These are phyloP conservation scores for Myiopsitta monachus DNA, from an alignment of 2,113 vertebrate genomes.

Conservation along the genomic window DNA sequence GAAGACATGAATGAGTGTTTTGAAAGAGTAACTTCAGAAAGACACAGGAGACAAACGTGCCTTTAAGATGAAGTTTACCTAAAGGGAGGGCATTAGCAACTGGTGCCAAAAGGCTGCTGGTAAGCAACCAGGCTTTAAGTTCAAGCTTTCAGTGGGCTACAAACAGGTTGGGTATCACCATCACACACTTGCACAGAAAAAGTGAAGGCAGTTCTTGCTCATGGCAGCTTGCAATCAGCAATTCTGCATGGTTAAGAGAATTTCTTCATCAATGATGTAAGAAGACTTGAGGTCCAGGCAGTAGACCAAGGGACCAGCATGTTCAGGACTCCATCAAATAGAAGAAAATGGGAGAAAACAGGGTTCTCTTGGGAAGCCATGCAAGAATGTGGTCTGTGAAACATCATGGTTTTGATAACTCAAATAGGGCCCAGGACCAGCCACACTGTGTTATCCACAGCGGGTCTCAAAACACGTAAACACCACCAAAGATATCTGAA, in stretches of 20 bases:
- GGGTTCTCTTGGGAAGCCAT: background rate
- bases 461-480: background rate
- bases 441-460: background rate
- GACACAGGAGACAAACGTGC: background rate
- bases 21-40: background rate
- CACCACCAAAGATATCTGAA: background rate
- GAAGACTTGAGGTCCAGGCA: rapidly evolving
- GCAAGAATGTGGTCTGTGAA: background rate
- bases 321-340: background rate
- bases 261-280: background rate
- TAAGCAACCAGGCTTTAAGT: background rate
- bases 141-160: background rate
- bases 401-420: background rate
- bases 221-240: background rate
- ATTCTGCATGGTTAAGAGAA: background rate
- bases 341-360: background rate
- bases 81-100: background rate
- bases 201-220: background rate
- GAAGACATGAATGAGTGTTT: background rate
- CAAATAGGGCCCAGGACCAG: background rate
- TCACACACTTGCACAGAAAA: background rate
- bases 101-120: background rate
- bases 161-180: background rate
- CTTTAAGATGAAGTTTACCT: background rate
- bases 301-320: rapidly evolving